Evolutionary conservation across 2,888 invertebrate species (phyloP).

Genomic region (Hirtodrosophila confusa): DNA sequence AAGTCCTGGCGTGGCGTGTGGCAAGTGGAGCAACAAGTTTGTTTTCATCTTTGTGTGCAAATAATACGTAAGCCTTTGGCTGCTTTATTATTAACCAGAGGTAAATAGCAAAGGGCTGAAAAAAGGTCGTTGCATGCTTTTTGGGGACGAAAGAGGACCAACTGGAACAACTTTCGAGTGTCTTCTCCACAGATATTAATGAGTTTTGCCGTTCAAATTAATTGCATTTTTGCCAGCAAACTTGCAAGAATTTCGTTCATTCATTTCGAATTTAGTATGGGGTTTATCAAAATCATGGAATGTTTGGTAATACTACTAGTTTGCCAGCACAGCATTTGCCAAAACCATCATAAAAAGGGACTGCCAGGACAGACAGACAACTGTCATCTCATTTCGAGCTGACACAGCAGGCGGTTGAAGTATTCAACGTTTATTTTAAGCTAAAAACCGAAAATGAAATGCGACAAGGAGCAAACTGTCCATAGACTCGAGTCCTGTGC

Average conservation of each 20-base stretch:
- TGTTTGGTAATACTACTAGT: constrained; percentile 39
- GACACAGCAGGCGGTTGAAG: constrained; percentile 58
- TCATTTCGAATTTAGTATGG: constrained; percentile 31
- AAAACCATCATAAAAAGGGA: constrained; percentile 5
- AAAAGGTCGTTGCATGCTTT: constrained; percentile 42
- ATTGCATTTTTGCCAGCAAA: constrained; percentile 63
- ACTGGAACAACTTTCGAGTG: constrained; percentile 55
- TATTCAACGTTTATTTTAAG: constrained; percentile 60
- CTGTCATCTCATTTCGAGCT: constrained; percentile 60
- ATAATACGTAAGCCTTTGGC: constrained; percentile 69
- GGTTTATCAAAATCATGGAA: constrained; percentile 54
- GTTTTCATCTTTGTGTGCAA: constrained; percentile 75
- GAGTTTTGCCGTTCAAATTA: constrained; percentile 78
- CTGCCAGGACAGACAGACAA: constrained; percentile 18
- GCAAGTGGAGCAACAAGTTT: constrained; percentile 71
- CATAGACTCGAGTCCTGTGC: constrained; percentile 8
- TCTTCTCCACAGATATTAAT: constrained; percentile 74
- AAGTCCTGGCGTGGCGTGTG: constrained; percentile 21
- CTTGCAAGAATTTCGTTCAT: constrained; percentile 58
- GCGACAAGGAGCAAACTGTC: constrained; percentile 38
- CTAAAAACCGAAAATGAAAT: constrained; percentile 64
- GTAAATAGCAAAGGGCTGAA: constrained; percentile 70
- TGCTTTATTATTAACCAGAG: constrained; percentile 74
- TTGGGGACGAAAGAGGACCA: constrained; percentile 13
- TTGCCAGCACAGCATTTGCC: constrained; percentile 39